These are phyloP conservation scores for Papilio polytes DNA, from an alignment of 1,140 invertebrate genomes.

Conservation along the genomic window DNA sequence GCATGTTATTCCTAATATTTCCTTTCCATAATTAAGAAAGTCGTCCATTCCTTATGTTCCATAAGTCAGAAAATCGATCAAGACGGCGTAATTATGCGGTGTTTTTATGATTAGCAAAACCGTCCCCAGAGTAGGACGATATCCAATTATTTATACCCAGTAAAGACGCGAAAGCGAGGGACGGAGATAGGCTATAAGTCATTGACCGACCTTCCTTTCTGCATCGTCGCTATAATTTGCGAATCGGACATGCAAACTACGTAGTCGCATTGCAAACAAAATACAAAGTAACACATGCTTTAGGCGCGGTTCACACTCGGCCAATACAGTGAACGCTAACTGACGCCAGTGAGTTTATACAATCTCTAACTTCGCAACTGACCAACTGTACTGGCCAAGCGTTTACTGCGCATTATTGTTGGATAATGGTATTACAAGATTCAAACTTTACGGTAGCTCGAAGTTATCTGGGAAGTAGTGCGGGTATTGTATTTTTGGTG, in stretches of 20 bases:
- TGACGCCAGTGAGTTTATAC: no score
- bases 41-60: no score
- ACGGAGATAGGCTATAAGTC: background rate
- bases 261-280: background rate
- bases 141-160: background rate
- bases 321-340: no score
- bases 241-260: constrained; percentile 1
- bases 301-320: no score
- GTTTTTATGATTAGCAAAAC: background rate
- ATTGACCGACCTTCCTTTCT: background rate
- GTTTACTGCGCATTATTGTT: background rate
- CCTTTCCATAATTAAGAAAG: background rate
- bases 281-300: constrained; percentile 1
- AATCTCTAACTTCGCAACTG: no score
- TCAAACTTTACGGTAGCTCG: background rate
- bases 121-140: background rate
- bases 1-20: background rate
- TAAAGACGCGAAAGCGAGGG: background rate
- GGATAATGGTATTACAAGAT: background rate
- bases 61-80: background rate
- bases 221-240: constrained; percentile 1
- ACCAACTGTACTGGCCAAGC: background rate
- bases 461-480: background rate
- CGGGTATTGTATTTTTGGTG: no score
- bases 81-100: background rate